Evolutionary conservation across 30 jellyfish, hydroid and myxozoan genomes (phyloP), one percentile per base, ranked within the genome.

Genomic region (Hydractinia symbiolongicarpus): DNA sequence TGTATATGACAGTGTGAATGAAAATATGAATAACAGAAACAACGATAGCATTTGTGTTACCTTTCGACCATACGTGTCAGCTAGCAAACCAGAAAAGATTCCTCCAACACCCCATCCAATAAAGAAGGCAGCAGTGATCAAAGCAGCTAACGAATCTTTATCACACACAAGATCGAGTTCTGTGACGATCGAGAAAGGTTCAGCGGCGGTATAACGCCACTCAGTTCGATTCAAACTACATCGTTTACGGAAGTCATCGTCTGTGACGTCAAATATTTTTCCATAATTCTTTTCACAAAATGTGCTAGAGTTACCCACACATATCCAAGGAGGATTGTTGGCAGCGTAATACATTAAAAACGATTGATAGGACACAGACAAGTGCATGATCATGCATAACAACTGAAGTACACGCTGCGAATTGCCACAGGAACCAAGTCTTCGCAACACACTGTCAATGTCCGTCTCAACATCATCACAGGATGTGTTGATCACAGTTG

Each of bases 101-200:
- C 60, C 80, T n/a, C 80, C 80, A 7, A 71, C n/a, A 9, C 10
- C 61, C 80, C 80, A 30, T 5, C 80, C 80, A 15, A 71, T 71
- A 50, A 71, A 71, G 80, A 71, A 71, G 60, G 40, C n/a, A n/a
- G 80, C 80, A 19, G 44, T 71, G 40, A 50, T 20, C 69, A 71
- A 15, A 1, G 80, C 80, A 7, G 56, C 9, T 19, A 71, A 7
- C 17, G 7, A 71, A 6, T 71, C 80, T 7, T 71, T 71, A 7
- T 54, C 30, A 71, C 80, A 71, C 55, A 71, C 80, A 6, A 71
- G n/a, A 71, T 71, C 80, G 50, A n/a, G 50, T 19, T 71, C 56
- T 7, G 80, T 71, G 40, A 50, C 61, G 15, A 71, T 4, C 1
- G 80, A 71, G 50, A 19, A 71, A 20, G 44, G 1, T 50, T 71